Conservation (phyloP, 1,140 invertebrate genomes). For the Papilio glaucus region DNA sequence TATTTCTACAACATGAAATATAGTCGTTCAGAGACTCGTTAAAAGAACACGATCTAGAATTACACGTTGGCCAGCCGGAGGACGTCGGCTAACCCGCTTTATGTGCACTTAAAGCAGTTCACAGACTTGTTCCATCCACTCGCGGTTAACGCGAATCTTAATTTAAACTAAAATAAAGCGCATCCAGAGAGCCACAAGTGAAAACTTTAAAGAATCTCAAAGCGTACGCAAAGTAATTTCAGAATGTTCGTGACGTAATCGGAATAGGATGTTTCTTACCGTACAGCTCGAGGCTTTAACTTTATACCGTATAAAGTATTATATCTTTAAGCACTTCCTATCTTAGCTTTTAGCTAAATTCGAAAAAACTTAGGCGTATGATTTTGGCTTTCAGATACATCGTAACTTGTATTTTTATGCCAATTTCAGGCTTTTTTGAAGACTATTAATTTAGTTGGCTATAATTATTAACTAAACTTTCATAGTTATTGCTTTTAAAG, state of each 20-base stretch:
- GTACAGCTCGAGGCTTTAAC: constrained; percentile 17
- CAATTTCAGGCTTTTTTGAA: too few species aligned
- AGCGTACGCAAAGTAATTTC: constrained; percentile 41
- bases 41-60: constrained; percentile 73
- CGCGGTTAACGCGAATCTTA: constrained; percentile 70
- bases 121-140: constrained; percentile 72
- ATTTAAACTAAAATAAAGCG: constrained; percentile 65
- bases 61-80: constrained; percentile 61
- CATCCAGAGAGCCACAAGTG: constrained; percentile 53
- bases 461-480: too few species aligned
- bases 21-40: constrained; percentile 59
- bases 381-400: too few species aligned
- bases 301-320: constrained; percentile 14
- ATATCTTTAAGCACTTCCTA: constrained; percentile 7
- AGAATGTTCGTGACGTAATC: constrained; percentile 33
- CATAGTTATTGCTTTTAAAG: too few species aligned
- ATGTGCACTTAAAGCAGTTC: constrained; percentile 72
- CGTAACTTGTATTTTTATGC: too few species aligned
- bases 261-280: constrained; percentile 24
- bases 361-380: background rate
- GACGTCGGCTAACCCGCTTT: constrained; percentile 67
- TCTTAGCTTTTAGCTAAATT: constrained; percentile 12
- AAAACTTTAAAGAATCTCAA: constrained; percentile 47
- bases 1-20: constrained; percentile 66
- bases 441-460: too few species aligned